These are phyloP conservation scores for Corythornis madagascariensis DNA, from an alignment of 2,113 vertebrate species.

Conservation along the genomic window DNA sequence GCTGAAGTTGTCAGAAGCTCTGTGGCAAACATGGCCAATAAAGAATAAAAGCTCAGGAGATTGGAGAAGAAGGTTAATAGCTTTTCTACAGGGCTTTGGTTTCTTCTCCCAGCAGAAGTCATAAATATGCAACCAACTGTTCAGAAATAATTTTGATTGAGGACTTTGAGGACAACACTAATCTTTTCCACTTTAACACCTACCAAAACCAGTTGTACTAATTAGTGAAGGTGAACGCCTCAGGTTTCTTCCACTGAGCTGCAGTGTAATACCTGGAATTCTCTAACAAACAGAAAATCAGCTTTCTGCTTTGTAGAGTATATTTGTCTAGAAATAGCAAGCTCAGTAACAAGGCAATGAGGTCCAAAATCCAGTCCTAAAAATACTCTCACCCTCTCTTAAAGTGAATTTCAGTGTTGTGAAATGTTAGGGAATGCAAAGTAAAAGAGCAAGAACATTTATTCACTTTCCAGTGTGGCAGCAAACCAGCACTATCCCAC, in stretches of 20 bases:
- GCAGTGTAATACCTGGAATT: not conserved
- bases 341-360: not conserved
- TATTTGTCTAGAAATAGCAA: not conserved
- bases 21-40: not conserved
- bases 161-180: not conserved
- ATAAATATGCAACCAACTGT: not conserved
- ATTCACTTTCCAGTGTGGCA: not conserved
- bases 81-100: not conserved
- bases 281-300: not conserved
- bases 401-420: not conserved
- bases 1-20: not conserved
- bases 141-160: not conserved
- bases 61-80: not conserved
- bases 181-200: not conserved
- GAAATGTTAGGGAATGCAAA: not conserved
- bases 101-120: not conserved
- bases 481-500: not conserved
- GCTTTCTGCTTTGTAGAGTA: not conserved
- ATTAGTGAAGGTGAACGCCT: constrained; percentile 3
- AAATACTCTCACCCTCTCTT: not conserved
- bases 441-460: not conserved
- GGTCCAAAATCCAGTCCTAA: not conserved
- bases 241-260: not conserved
- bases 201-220: not conserved
- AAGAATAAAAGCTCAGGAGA: not conserved